Conservation (phyloP, 2,888 invertebrate species). For the Epinotia ramella region DNA sequence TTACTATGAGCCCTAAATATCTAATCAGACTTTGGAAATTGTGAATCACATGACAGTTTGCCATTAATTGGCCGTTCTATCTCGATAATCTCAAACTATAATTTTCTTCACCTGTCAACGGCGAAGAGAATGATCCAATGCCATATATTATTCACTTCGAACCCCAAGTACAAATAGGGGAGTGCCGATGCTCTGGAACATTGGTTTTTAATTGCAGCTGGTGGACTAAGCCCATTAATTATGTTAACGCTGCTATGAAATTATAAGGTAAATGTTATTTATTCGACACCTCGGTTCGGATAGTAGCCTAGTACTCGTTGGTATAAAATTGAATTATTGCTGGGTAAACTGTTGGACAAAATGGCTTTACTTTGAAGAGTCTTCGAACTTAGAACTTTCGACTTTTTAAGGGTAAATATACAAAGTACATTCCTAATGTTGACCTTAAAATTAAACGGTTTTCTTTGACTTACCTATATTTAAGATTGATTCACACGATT, state of each 20-base stretch:
- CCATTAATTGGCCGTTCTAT: no score
- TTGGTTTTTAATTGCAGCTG: slow-evolving; percentile 37
- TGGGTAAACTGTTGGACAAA: neutral
- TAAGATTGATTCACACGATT: no score
- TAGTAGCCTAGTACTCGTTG: neutral
- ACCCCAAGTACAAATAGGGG: neutral
- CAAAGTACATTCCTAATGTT: neutral
- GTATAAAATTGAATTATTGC: slow-evolving; percentile 29
- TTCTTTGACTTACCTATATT: no score
- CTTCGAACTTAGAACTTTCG: neutral
- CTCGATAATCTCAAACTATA: no score
- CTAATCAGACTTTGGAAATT: no score
- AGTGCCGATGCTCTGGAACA: slow-evolving; percentile 10
- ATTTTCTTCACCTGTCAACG: no score
- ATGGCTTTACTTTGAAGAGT: neutral
- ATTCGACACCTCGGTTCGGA: slow-evolving; percentile 27
- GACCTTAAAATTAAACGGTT: no score
- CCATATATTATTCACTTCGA: neutral
- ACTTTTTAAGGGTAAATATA: neutral
- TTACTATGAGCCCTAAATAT: no score
- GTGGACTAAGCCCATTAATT: slow-evolving; percentile 35
- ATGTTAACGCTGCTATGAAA: slow-evolving; percentile 40
- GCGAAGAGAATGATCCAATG: no score
- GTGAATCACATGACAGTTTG: no score
- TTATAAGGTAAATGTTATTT: slow-evolving; percentile 37